Conservation (phyloP, 2,113 vertebrate species). For the Climacteris rufus region DNA sequence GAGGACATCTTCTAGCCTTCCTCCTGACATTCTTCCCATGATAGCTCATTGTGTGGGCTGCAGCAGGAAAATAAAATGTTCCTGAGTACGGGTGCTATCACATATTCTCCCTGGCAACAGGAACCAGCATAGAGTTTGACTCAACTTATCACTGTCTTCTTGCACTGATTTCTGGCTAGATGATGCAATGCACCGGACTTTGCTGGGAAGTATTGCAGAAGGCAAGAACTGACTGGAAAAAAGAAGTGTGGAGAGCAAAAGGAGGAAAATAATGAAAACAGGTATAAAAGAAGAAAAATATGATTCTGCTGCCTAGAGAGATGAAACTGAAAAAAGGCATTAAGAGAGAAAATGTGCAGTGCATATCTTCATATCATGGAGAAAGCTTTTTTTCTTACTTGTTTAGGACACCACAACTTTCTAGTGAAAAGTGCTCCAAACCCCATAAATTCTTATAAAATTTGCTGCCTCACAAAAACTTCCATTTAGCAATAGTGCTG, state of each 20-base stretch:
- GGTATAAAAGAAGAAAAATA: neutral
- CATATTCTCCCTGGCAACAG: neutral
- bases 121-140: neutral
- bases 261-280: neutral
- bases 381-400: neutral
- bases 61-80: neutral
- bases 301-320: neutral
- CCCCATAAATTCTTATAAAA: neutral
- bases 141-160: neutral
- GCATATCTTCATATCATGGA: neutral
- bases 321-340: neutral
- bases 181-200: neutral
- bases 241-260: neutral
- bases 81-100: neutral
- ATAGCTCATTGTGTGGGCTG: neutral
- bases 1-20: neutral
- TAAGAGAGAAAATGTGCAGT: neutral
- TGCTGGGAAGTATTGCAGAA: neutral
- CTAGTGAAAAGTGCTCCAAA: neutral
- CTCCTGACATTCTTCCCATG: neutral
- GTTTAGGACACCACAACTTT: neutral
- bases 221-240: neutral
- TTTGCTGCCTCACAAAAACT: neutral
- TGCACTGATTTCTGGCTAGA: neutral
- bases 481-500: neutral